Conservation (phyloP, 1,140 invertebrate genomes). For the Trachelipus rathkii region DNA sequence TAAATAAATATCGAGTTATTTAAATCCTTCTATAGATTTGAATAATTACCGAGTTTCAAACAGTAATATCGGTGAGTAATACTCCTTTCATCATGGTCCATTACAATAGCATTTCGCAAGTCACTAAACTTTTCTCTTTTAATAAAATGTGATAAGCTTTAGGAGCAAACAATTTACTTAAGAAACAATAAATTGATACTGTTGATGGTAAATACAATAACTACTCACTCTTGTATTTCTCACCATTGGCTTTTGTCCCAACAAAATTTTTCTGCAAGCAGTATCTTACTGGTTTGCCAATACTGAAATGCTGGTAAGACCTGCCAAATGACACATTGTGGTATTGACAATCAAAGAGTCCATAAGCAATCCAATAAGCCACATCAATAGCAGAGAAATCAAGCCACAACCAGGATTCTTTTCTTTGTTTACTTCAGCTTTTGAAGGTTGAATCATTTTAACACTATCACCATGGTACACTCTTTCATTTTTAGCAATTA, state of each 20-base stretch:
- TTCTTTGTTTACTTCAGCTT: constrained; percentile 23
- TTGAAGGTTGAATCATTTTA: not conserved
- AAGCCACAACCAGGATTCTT: constrained; percentile 20
- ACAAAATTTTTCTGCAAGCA: constrained; percentile 40
- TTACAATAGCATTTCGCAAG: constrained; percentile 32
- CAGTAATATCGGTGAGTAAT: constrained; percentile 34
- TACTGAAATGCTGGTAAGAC: constrained; percentile 42
- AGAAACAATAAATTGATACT: constrained; percentile 39
- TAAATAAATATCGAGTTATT: too few species aligned
- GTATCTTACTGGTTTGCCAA: constrained; percentile 41
- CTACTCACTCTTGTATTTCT: constrained; percentile 26
- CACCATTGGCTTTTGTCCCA: constrained; percentile 26
- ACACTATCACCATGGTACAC: not conserved
- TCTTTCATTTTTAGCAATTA: constrained; percentile 22
- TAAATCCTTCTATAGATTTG: too few species aligned
- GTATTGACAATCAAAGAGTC: constrained; percentile 35
- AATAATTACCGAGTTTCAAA: too few species aligned
- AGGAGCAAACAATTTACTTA: constrained; percentile 45
- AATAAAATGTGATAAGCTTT: constrained; percentile 35
- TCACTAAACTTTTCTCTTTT: constrained; percentile 32
- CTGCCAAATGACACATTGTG: constrained; percentile 41
- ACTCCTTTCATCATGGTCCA: constrained; percentile 33
- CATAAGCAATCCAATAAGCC: constrained; percentile 42
- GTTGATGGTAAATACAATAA: constrained; percentile 43
- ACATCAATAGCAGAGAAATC: constrained; percentile 37